These are phyloP conservation scores for Beaufortia kweichowensis DNA, from an alignment of 2,113 vertebrate species.

Conservation along the genomic window DNA sequence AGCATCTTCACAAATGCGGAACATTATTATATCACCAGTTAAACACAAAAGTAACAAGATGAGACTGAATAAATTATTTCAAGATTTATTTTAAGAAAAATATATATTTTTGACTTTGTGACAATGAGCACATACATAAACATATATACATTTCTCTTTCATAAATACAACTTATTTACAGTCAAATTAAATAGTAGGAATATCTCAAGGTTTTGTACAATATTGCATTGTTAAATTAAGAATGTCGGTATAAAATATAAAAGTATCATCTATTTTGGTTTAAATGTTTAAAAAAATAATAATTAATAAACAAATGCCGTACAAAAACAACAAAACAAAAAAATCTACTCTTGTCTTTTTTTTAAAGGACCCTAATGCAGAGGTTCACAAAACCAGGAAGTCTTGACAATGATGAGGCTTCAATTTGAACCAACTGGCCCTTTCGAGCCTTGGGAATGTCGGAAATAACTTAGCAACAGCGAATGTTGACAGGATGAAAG, in stretches of 20 bases:
- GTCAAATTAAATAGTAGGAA: slow-evolving; percentile 71
- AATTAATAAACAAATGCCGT: neutral
- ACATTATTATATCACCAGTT: neutral
- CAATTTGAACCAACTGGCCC: neutral
- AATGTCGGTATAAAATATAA: slow-evolving; percentile 54
- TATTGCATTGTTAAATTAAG: slow-evolving; percentile 78
- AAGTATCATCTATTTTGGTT: slow-evolving; percentile 70
- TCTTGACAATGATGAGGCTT: slow-evolving; percentile 34
- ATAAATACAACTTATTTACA: slow-evolving; percentile 79
- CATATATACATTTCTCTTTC: slow-evolving; percentile 75
- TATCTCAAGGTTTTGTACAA: slow-evolving; percentile 66
- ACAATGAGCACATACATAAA: slow-evolving; percentile 65
- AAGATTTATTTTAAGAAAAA: slow-evolving; percentile 76
- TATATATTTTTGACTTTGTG: slow-evolving; percentile 71
- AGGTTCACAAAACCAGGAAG: slow-evolving; percentile 39
- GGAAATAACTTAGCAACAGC: slow-evolving; percentile 34
- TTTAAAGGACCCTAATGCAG: slow-evolving; percentile 34
- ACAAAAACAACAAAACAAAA: slow-evolving; percentile 31
- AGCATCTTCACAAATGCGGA: neutral
- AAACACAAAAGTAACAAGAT: neutral
- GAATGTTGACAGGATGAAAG: slow-evolving; percentile 21
- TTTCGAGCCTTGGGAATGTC: slow-evolving; percentile 45
- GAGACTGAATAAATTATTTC: slow-evolving; percentile 56
- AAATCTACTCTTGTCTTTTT: slow-evolving; percentile 29
- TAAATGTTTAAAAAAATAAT: slow-evolving; percentile 43